phyloP scores from a whole-genome alignment of 2,113 vertebrate genomes.

The Sterrhoptilus dennistouni region DNA sequence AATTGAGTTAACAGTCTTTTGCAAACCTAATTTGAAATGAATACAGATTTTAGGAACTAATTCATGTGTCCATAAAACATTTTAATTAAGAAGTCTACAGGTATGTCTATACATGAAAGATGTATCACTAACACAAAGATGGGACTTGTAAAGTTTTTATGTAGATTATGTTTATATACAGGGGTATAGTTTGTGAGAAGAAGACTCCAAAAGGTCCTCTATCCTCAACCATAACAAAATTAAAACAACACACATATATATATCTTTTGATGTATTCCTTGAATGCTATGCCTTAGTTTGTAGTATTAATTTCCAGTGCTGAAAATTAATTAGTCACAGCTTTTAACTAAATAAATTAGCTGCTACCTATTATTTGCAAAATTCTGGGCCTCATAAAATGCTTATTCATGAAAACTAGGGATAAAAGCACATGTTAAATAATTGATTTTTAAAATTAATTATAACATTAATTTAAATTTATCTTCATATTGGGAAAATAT shows the following conservation, averaged over 20 bases:
- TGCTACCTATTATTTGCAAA: neutral
- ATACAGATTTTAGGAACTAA: neutral
- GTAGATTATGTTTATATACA: neutral
- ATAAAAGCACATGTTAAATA: neutral
- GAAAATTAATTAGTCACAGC: neutral
- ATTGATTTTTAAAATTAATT: neutral
- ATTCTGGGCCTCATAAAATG: neutral
- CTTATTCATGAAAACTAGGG: neutral
- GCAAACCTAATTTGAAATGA: neutral
- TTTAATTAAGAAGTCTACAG: neutral
- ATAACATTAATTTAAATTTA: neutral
- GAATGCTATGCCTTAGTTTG: neutral
- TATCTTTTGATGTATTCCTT: neutral
- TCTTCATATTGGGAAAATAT: neutral
- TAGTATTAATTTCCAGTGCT: neutral
- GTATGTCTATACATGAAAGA: neutral
- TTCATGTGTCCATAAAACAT: neutral
- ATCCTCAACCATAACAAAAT: neutral
- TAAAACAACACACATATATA: neutral
- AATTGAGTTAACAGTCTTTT: neutral
- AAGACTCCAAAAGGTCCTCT: neutral
- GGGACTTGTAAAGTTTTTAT: neutral
- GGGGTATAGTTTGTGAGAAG: neutral
- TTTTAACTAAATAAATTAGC: neutral
- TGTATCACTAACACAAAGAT: neutral